phyloP scores from a whole-genome alignment of 2,113 vertebrate genomes.

The Budorcas taxicolor region DNA sequence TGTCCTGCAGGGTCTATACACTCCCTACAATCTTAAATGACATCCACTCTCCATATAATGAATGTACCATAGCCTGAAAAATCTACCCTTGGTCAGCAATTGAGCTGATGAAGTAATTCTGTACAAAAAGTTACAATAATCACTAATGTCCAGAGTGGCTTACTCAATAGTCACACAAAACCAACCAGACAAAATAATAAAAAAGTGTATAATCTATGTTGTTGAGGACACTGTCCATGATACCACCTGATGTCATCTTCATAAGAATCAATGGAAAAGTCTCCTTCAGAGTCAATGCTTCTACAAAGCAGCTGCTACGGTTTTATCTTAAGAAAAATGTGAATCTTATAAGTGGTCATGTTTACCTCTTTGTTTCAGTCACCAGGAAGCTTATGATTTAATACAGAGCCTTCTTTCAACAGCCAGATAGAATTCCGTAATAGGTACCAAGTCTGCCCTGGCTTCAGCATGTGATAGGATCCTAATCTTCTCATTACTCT shows the following conservation, averaged over 20 bases:
- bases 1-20: background rate
- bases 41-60: background rate
- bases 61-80: background rate
- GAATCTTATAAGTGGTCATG: background rate
- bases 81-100: background rate
- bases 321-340: background rate
- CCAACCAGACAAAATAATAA: background rate
- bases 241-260: background rate
- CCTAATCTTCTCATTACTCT: background rate
- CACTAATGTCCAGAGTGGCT: background rate
- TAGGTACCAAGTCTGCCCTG: background rate
- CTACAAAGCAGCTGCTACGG: background rate
- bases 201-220: background rate
- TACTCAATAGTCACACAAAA: background rate
- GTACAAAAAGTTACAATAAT: background rate
- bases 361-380: background rate
- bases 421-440: background rate
- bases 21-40: background rate
- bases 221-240: background rate
- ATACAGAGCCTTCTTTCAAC: background rate
- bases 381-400: background rate
- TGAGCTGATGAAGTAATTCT: background rate
- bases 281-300: background rate
- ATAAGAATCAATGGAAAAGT: background rate
- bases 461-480: background rate